A percentile compares a stretch with the other conserved stretches of the same genome.
These are phyloP conservation scores for Aphidius gifuensis DNA, from an alignment of 1,140 invertebrate genomes.

Conservation along the genomic window DNA sequence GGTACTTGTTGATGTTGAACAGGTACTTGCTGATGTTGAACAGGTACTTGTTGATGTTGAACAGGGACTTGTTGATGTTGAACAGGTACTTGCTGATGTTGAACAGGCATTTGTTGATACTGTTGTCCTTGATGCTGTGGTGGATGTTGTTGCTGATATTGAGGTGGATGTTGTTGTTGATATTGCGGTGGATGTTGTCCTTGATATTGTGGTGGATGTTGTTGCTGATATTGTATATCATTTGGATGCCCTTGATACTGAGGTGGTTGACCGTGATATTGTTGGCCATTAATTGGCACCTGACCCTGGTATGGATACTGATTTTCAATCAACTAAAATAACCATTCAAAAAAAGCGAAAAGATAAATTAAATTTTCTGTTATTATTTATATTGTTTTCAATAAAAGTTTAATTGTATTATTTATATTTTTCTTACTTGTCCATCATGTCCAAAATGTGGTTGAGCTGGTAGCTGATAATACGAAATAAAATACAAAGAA, in stretches of 20 bases:
- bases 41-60: slow-evolving; percentile 16
- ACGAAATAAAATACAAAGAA: slow-evolving; percentile 10
- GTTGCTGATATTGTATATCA: slow-evolving; percentile 25
- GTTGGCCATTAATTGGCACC: slow-evolving; percentile 22
- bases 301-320: slow-evolving; percentile 8
- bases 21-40: slow-evolving; percentile 40
- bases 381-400: background rate
- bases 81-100: slow-evolving; percentile 23
- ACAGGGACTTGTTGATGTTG: slow-evolving; percentile 23
- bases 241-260: slow-evolving; percentile 31
- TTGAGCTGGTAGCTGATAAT: slow-evolving; percentile 35
- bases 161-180: slow-evolving; percentile 25
- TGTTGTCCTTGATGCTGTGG: slow-evolving; percentile 35
- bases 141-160: slow-evolving; percentile 32
- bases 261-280: slow-evolving; percentile 28
- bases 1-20: slow-evolving; percentile 43
- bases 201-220: slow-evolving; percentile 34
- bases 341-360: background rate
- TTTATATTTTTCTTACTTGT: slow-evolving; percentile 28
- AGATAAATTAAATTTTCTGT: background rate
- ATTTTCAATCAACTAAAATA: slow-evolving; percentile 6
- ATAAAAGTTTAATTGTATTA: background rate
- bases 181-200: slow-evolving; percentile 32
- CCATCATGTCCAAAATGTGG: slow-evolving; percentile 27
- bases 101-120: slow-evolving; percentile 28